Conservation (phyloP, 1,140 invertebrate genomes). For the Leguminivora glycinivorella region DNA sequence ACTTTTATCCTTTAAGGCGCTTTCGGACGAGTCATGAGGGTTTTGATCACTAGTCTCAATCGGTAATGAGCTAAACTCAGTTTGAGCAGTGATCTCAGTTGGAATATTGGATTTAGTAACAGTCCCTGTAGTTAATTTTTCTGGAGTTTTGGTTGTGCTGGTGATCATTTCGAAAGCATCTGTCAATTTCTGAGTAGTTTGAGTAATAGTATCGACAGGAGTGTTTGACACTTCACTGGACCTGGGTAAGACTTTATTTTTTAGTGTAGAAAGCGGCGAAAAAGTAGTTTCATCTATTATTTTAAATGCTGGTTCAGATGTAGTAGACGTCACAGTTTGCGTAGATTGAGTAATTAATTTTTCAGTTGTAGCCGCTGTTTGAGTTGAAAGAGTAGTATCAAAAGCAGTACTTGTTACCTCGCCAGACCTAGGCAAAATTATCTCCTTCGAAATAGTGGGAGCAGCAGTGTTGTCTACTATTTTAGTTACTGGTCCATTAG, state of each 20-base stretch:
- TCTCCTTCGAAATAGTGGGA: background rate
- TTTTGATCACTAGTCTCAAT: constrained; percentile 73
- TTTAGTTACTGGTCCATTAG: background rate
- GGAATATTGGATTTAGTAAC: constrained; percentile 53
- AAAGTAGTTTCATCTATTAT: background rate
- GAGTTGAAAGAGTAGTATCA: background rate
- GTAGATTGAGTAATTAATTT: constrained; percentile 16
- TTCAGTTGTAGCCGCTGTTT: constrained; percentile 12
- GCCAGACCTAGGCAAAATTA: background rate
- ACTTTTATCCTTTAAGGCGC: constrained; percentile 49
- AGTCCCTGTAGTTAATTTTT: constrained; percentile 47
- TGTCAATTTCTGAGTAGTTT: constrained; percentile 12
- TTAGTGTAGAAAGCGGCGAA: background rate
- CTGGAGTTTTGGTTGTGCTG: constrained; percentile 30
- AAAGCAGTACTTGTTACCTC: background rate
- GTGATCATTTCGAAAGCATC: constrained; percentile 31
- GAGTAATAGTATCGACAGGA: background rate
- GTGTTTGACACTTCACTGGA: background rate
- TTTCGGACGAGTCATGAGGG: constrained; percentile 59
- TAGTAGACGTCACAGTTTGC: constrained; percentile 7
- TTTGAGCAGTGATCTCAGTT: constrained; percentile 61
- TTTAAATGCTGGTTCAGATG: constrained; percentile 29
- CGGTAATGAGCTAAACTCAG: constrained; percentile 66
- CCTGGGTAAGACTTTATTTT: background rate
- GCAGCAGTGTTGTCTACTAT: background rate